Evolutionary conservation across 2,888 invertebrate genomes (phyloP).

Genomic region (Gortyna flavago): DNA sequence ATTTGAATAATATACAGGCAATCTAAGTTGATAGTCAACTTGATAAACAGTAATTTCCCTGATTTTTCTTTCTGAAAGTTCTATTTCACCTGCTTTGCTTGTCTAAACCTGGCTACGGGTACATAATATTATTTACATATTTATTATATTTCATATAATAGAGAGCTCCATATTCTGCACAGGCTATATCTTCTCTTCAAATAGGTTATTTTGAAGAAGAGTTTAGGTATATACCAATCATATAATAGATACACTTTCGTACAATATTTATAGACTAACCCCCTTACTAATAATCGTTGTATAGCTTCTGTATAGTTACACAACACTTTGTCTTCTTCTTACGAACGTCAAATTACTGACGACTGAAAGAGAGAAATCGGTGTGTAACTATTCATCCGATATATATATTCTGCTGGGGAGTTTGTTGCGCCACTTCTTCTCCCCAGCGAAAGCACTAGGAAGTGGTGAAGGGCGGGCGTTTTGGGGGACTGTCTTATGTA

Average conservation of each 20-base stretch:
- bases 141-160: slow-evolving; percentile 14
- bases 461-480: too few species aligned
- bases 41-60: background rate
- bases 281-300: too few species aligned
- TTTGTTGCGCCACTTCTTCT: too few species aligned
- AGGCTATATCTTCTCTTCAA: background rate
- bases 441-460: too few species aligned
- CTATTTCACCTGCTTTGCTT: background rate
- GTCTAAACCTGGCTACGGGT: slow-evolving; percentile 9
- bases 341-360: too few species aligned
- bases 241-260: background rate
- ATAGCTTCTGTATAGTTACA: too few species aligned
- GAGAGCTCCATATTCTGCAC: slow-evolving; percentile 14
- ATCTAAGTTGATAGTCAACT: background rate
- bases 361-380: too few species aligned
- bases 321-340: too few species aligned
- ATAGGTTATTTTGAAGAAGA: background rate
- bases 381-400: too few species aligned
- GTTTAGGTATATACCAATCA: background rate
- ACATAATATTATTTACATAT: slow-evolving; percentile 1
- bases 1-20: background rate
- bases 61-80: background rate
- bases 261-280: background rate
- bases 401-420: too few species aligned
- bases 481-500: too few species aligned